Evolutionary conservation across 53 echinoderm and acorn worm species (phyloP), one percentile per base, ranked within the genome.

Genomic region (Apostichopus leukothele): DNA sequence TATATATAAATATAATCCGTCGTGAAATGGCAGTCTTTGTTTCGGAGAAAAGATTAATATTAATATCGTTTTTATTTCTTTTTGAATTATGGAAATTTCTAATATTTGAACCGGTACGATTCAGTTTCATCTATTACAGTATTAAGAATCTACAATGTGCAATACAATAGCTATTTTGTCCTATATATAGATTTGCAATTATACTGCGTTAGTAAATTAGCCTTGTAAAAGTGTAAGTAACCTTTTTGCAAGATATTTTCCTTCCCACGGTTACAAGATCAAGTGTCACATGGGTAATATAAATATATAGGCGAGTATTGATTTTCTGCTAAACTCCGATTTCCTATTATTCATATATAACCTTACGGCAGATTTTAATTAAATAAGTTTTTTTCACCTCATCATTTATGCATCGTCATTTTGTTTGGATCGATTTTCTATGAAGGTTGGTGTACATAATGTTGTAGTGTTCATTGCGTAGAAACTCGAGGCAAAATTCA

Each of bases 351-450:
- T 21, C 71, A 18, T 71, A 71, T 71, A 6, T 71, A 14, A 71
- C 71, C 71, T 5, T 6, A 71, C 39, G 71, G 71, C 71, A 71
- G 16, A 71, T 16, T 18, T 71, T 71, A 71, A 71, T 71, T 71
- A 6, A 71, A 71, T 71, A 71, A 71, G 60, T 81, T 6, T 81
- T 20, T n/a, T 12, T 81, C 39, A 19, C 55, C 18, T 81, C 54
- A 81, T 55, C 81, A 81, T 53, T 81, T 81, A 81, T 81, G 54
- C 81, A 22, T 81, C 55, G 81, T 55, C 57, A 81, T 5, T 81
- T 55, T 71, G 23, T 50, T 18, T 7, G 18, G 59, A 55, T 81
- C 60, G 81, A 81, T 81, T 81, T 77, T 54, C 25, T 18, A 5
- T 18, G 71, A 71, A 54, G 81, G 81, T 81, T 54, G 54, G 55